Evolutionary conservation across 2,113 vertebrate genomes (phyloP).

Genomic region (Rhinogobius similis): DNA sequence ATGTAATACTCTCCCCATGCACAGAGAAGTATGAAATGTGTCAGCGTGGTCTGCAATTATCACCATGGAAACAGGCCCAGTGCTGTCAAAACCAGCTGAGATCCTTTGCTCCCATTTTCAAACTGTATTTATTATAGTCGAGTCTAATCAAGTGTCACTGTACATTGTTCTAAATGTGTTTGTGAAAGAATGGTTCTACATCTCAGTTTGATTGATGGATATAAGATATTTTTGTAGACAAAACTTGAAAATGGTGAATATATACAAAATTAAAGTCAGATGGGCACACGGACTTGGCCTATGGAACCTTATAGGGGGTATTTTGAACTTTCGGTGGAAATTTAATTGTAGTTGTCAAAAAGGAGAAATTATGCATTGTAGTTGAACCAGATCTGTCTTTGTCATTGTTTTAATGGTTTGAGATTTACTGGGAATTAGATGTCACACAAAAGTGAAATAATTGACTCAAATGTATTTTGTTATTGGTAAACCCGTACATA

Average conservation of each 20-base stretch:
- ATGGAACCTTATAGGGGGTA: no score
- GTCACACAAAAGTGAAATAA: no score
- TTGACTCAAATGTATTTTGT: no score
- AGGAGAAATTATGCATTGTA: no score
- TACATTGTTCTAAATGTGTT: constrained; percentile 55
- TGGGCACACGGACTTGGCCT: no score
- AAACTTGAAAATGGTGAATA: not conserved
- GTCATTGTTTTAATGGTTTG: no score
- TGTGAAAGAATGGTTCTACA: constrained; percentile 77
- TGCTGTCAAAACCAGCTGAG: constrained; percentile 19
- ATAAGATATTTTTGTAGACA: constrained; percentile 20
- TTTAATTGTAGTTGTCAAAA: no score
- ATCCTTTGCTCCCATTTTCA: constrained; percentile 27
- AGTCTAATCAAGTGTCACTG: constrained; percentile 49
- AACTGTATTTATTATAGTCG: constrained; percentile 64
- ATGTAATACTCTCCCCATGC: constrained; percentile 20
- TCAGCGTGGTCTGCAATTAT: constrained; percentile 33
- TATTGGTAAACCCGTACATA: no score
- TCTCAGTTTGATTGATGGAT: constrained; percentile 67
- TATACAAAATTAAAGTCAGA: not conserved
- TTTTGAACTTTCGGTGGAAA: no score
- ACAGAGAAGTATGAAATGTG: constrained; percentile 14
- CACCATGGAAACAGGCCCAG: constrained; percentile 46
- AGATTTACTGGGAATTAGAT: no score
- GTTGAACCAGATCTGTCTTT: no score